Conservation (phyloP, 2,888 invertebrate genomes). For the Cyclophora albipunctata region DNA sequence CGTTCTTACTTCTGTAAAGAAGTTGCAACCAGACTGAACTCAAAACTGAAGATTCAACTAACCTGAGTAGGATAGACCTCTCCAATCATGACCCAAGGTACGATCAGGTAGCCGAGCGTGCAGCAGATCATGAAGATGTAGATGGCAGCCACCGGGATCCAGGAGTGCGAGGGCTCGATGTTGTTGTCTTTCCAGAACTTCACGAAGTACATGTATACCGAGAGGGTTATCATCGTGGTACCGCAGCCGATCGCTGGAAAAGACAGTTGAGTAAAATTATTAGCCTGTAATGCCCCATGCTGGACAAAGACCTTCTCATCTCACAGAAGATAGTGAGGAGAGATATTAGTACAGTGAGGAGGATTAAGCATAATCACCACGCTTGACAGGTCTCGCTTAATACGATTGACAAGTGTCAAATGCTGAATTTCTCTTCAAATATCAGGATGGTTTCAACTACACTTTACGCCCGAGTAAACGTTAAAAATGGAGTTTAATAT, state of each 20-base stretch:
- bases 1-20: too few relatives aligned
- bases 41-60: neutral
- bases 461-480: too few relatives aligned
- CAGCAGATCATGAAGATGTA: slow-evolving; percentile 77
- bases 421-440: too few relatives aligned
- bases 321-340: neutral
- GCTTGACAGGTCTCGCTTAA: too few relatives aligned
- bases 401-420: too few relatives aligned
- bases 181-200: slow-evolving; percentile 62
- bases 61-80: slow-evolving; percentile 82
- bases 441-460: too few relatives aligned
- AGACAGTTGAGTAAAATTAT: neutral
- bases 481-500: too few relatives aligned
- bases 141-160: slow-evolving; percentile 78
- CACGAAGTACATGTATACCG: slow-evolving; percentile 76
- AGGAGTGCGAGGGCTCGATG: slow-evolving; percentile 58
- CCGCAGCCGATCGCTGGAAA: slow-evolving; percentile 76
- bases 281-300: too few relatives aligned
- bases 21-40: too few relatives aligned
- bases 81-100: slow-evolving; percentile 85
- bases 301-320: too few relatives aligned
- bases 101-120: slow-evolving; percentile 79
- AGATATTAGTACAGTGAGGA: neutral
- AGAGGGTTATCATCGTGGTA: slow-evolving; percentile 75
- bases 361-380: too few relatives aligned